Percentiles rank a stretch among this genome's conserved stretches.
Evolutionary conservation across 2,797 vertebrate genomes (phyloP).

Genomic region (Miichthys miiuy): DNA sequence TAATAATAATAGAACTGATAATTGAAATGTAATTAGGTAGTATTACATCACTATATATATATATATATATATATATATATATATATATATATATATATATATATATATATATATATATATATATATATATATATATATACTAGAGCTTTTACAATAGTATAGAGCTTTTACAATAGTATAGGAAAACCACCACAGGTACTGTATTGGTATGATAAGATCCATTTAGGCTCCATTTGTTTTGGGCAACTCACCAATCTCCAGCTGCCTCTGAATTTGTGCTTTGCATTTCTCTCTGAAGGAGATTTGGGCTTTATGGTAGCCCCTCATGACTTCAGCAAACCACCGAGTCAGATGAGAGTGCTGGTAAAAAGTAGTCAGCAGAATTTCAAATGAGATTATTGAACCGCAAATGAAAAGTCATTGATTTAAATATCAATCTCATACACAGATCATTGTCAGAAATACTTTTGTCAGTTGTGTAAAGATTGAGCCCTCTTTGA

Average conservation of each 20-base stretch:
- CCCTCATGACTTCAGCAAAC: constrained; percentile 92
- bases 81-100: no score
- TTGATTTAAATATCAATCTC: neutral
- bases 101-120: no score
- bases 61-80: no score
- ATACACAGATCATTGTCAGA: neutral
- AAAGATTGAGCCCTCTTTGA: neutral
- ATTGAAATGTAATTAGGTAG: no score
- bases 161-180: neutral
- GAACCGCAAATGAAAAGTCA: neutral
- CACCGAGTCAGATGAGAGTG: constrained; percentile 90
- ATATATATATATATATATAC: no score
- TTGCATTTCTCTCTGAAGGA: constrained; percentile 93
- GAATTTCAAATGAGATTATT: constrained; percentile 9
- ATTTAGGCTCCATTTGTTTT: constrained; percentile 18
- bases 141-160: no score
- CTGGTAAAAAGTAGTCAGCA: constrained; percentile 68
- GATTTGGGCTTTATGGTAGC: constrained; percentile 88
- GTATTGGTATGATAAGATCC: constrained; percentile 4
- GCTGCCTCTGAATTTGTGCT: constrained; percentile 88
- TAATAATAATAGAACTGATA: no score
- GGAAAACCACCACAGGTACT: neutral
- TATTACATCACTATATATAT: no score
- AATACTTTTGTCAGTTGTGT: neutral
- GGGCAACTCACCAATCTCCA: constrained; percentile 82